These are phyloP conservation scores for Tetramorium alpestre DNA, from an alignment of 1,140 invertebrate genomes.

Conservation along the genomic window DNA sequence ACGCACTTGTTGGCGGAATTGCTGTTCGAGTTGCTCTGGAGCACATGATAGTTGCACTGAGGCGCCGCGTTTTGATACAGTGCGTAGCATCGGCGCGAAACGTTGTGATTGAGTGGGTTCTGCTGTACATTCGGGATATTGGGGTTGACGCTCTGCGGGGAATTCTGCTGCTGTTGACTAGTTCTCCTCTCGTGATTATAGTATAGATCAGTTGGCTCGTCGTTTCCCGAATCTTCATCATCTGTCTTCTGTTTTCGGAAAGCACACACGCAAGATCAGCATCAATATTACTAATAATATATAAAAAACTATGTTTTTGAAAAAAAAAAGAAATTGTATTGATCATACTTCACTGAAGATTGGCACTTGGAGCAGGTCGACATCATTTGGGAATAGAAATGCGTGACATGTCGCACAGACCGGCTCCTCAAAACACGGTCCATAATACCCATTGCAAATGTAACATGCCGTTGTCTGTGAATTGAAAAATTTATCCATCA, in stretches of 20 bases:
- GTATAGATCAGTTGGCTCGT: conserved; percentile 93
- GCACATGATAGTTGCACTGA: conserved; percentile 36
- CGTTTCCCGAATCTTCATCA: conserved; percentile 97
- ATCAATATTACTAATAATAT: not conserved
- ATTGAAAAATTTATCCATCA: not conserved
- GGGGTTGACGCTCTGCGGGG: conserved; percentile 73
- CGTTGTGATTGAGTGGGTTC: conserved; percentile 72
- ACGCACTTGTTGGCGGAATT: conserved; percentile 3
- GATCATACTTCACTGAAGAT: conserved; percentile 85
- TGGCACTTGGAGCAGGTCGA: conserved; percentile 86
- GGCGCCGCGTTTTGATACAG: conserved; percentile 64
- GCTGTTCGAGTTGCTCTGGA: conserved; percentile 1
- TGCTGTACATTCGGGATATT: conserved; percentile 66
- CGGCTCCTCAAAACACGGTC: conserved; percentile 95
- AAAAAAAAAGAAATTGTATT: not conserved
- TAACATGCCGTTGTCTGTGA: conserved; percentile 90
- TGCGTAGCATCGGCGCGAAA: conserved; percentile 64
- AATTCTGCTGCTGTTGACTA: conserved; percentile 80
- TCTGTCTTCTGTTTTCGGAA: conserved; percentile 90
- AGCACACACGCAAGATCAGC: not conserved
- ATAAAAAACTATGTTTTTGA: no score
- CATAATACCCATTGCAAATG: conserved; percentile 96
- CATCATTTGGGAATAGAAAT: conserved; percentile 94
- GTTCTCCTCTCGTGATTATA: conserved; percentile 83
- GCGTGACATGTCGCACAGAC: conserved; percentile 97